A percentile compares a stretch with the other conserved stretches of the same genome.
phyloP scores from a whole-genome alignment of 2,888 invertebrate species.

The Pristionchus entomophagus region DNA sequence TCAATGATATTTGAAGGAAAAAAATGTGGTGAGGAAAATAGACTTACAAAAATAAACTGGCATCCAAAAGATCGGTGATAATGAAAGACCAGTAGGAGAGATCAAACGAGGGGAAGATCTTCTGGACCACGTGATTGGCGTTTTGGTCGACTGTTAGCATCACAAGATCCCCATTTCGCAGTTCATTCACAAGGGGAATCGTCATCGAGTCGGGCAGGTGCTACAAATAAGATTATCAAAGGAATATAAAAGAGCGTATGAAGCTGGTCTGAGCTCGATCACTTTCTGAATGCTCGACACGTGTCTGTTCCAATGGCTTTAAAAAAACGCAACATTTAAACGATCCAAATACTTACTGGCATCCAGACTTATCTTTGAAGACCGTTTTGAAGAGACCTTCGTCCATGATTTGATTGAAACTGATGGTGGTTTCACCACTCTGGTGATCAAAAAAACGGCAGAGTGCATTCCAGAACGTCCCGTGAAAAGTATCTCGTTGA shows the following conservation, averaged over 20 bases:
- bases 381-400: slow-evolving; percentile 53
- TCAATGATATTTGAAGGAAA: background rate
- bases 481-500: background rate
- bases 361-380: slow-evolving; percentile 56
- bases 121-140: slow-evolving; percentile 71
- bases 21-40: no score
- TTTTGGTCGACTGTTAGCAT: slow-evolving; percentile 66
- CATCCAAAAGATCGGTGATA: slow-evolving; percentile 46
- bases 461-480: background rate
- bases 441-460: background rate
- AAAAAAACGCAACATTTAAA: background rate
- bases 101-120: slow-evolving; percentile 48
- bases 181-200: slow-evolving; percentile 49
- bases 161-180: slow-evolving; percentile 55
- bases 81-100: slow-evolving; percentile 38
- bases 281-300: slow-evolving; percentile 70
- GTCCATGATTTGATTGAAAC: slow-evolving; percentile 51
- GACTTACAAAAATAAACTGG: slow-evolving; percentile 35
- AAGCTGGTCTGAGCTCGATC: slow-evolving; percentile 54
- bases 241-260: background rate
- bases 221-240: background rate
- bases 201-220: slow-evolving; percentile 17
- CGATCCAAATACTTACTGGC: slow-evolving; percentile 53
- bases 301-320: slow-evolving; percentile 59
- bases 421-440: slow-evolving; percentile 43